phyloP scores from a whole-genome alignment of 2,888 invertebrate genomes.

The Synergus laeviventris region DNA sequence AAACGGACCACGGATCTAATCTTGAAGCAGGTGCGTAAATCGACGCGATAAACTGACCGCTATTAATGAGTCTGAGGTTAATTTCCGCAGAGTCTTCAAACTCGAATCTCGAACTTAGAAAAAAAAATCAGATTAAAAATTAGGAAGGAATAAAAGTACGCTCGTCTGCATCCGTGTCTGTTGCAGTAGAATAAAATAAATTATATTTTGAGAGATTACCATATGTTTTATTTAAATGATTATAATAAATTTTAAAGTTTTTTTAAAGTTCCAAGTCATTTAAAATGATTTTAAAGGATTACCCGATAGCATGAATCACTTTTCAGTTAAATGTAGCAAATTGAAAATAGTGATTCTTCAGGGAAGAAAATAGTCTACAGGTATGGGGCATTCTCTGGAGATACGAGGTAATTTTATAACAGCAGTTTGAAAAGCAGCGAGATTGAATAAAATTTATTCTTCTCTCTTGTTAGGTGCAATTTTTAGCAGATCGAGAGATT shows the following conservation, averaged over 20 bases:
- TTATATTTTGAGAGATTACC: too few relatives aligned
- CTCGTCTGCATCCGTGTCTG: too few relatives aligned
- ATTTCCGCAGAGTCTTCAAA: background rate
- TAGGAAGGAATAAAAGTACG: too few relatives aligned
- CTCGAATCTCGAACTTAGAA: background rate
- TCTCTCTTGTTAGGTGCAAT: background rate
- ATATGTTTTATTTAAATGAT: too few relatives aligned
- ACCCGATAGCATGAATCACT: background rate
- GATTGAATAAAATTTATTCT: background rate
- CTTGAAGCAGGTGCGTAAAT: slow-evolving; percentile 58
- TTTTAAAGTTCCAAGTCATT: too few relatives aligned
- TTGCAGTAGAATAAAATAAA: too few relatives aligned
- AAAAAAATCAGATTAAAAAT: background rate
- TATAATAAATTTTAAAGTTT: too few relatives aligned
- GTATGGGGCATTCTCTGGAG: background rate
- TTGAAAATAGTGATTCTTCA: too few relatives aligned
- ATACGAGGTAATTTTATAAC: background rate
- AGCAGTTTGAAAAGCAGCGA: background rate
- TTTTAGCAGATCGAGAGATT: slow-evolving; percentile 14
- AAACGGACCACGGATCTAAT: slow-evolving; percentile 52
- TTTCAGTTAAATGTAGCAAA: background rate
- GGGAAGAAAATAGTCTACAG: background rate
- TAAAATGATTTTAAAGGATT: too few relatives aligned
- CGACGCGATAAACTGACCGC: slow-evolving; percentile 53
- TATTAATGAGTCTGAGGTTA: slow-evolving; percentile 43